phyloP scores from a whole-genome alignment of 1,140 invertebrate species.

The Hermatobates lingyangjiaoensis region DNA sequence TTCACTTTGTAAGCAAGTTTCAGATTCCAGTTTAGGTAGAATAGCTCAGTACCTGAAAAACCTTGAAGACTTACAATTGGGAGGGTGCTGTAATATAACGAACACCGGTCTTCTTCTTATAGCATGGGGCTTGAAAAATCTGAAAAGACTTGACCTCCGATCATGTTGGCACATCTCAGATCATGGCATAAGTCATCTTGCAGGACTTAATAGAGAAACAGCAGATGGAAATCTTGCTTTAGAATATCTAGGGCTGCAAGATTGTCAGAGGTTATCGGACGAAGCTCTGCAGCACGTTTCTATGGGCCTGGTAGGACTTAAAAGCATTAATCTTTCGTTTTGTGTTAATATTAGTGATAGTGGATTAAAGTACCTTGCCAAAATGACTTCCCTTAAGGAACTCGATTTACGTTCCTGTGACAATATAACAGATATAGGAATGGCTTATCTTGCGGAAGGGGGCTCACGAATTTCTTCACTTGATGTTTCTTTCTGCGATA shows the following conservation, averaged over 20 bases:
- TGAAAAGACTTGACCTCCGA: conserved; percentile 65
- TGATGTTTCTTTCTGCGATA: conserved; percentile 90
- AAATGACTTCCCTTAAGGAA: conserved; percentile 61
- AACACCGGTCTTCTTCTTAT: conserved; percentile 68
- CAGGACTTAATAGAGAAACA: conserved; percentile 45
- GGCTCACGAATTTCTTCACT: conserved; percentile 56
- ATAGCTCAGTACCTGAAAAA: conserved; percentile 76
- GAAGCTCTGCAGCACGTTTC: conserved; percentile 71
- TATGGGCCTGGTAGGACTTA: conserved; percentile 53
- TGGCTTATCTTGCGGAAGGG: conserved; percentile 77
- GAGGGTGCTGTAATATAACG: conserved; percentile 77
- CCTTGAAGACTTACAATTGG: conserved; percentile 67
- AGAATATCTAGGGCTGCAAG: conserved; percentile 74
- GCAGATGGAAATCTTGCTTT: conserved; percentile 42
- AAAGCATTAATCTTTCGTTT: conserved; percentile 79
- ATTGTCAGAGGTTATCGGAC: conserved; percentile 84
- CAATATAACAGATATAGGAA: conserved; percentile 78
- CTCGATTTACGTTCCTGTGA: conserved; percentile 85
- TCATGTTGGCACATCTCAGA: conserved; percentile 86
- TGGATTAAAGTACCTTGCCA: conserved; percentile 71
- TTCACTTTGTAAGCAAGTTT: conserved; percentile 85
- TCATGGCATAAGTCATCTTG: conserved; percentile 67
- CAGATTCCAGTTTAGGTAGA: conserved; percentile 59
- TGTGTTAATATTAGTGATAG: conserved; percentile 82
- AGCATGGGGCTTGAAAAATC: conserved; percentile 64